Base-by-base conservation (phyloP, 2,888 invertebrate species). In the Cheilosia variabilis region DNA sequence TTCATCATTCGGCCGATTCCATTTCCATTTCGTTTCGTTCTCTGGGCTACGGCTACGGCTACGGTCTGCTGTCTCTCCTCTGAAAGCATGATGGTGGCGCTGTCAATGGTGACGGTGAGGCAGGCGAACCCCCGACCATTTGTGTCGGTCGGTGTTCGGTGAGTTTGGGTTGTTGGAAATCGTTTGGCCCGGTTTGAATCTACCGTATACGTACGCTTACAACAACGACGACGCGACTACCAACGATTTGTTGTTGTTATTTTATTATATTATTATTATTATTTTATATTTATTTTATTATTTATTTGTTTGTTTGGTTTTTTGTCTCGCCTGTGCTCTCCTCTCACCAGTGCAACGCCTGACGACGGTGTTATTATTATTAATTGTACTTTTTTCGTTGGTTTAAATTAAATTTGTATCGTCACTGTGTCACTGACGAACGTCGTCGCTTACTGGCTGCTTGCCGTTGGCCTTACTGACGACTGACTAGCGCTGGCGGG, bases 351-450 rank as follows among this genome's bases (percentile, higher is more conserved):
- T 7, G 50, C 22, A 22, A 47, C 45, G 9, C 45, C 53, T 62
- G 57, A 73, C 75, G 41, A 58, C 75, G 41, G 53, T 77, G 63
- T 68, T 68, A 68, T 78, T 72, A 68, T 79, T 78, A 57, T 73
- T 66, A 66, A 72, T 77, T 72, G 65, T 66, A 34, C 15, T 58
- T 34, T 60, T 62, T 73, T 63, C n/a, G 24, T 60, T 41, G 62
- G 58, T 63, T 78, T 69, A 10, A 65, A 79, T 55, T 79, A 15
- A 73, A 57, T 58, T 71, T 73, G 41, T 58, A 69, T 71, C 75
- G 65, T 84, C 68, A 84, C 65, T 73, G 62, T 58, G 63, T 60
- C 73, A 73, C 31, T 31, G 72, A 78, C 78, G 66, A 55, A 77
- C 41, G 52, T 37, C 37, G 37, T 73, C 72, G 60, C 47, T 60